These are phyloP conservation scores for Hyles vespertilio DNA, from an alignment of 1,140 invertebrate species.

Conservation along the genomic window DNA sequence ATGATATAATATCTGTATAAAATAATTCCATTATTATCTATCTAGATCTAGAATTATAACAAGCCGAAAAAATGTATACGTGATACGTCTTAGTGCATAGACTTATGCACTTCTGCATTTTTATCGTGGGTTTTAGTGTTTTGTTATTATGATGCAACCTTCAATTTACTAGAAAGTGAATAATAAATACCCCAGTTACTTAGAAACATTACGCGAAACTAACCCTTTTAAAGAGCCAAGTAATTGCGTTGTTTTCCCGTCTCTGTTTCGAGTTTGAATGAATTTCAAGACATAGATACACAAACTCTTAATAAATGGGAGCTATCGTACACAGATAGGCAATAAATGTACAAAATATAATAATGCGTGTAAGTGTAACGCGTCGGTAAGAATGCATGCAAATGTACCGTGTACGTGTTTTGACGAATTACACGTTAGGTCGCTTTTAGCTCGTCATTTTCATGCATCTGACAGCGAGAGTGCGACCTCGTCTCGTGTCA, in stretches of 20 bases:
- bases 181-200: too few relatives aligned
- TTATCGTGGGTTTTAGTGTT: too few relatives aligned
- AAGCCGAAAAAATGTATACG: too few relatives aligned
- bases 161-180: too few relatives aligned
- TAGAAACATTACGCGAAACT: constrained; percentile 21
- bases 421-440: constrained; percentile 68
- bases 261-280: constrained; percentile 35
- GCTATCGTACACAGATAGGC: not conserved
- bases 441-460: constrained; percentile 64
- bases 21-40: too few relatives aligned
- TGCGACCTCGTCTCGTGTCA: constrained; percentile 72
- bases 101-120: not conserved
- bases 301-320: constrained; percentile 26
- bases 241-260: constrained; percentile 49
- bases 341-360: too few relatives aligned
- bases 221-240: constrained; percentile 44
- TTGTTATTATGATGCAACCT: too few relatives aligned
- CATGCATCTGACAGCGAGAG: constrained; percentile 63
- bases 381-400: constrained; percentile 6
- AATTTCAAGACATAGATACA: constrained; percentile 38
- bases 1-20: not conserved
- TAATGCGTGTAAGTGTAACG: constrained; percentile 21
- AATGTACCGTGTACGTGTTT: constrained; percentile 39
- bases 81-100: not conserved
- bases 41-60: too few relatives aligned